Percentiles rank a stretch among this genome's conserved stretches.
Conservation (phyloP, 1,140 invertebrate species). For the Tribolium castaneum region DNA sequence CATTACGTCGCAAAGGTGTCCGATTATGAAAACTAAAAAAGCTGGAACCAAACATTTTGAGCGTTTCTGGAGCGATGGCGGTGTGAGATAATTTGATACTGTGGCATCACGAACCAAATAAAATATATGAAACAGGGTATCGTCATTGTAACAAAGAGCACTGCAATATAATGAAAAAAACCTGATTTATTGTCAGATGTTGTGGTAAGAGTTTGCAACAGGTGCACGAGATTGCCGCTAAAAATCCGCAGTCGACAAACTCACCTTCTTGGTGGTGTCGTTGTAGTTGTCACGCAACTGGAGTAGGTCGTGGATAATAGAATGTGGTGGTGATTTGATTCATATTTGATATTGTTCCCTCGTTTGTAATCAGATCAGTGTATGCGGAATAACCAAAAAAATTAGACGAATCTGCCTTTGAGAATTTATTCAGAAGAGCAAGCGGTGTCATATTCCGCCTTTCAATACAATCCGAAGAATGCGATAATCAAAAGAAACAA, state of each 20-base stretch:
- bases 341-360: background rate
- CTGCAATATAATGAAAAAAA: conserved; percentile 52
- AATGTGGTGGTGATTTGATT: background rate
- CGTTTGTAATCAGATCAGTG: conserved; percentile 20
- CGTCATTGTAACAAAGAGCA: conserved; percentile 40
- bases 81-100: conserved; percentile 43
- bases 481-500: conserved; percentile 58
- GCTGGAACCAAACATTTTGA: background rate
- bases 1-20: background rate
- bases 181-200: conserved; percentile 55
- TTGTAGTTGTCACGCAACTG: conserved; percentile 19
- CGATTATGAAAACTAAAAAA: too few relatives aligned
- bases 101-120: conserved; percentile 50
- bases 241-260: conserved; percentile 40
- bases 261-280: conserved; percentile 38
- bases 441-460: conserved; percentile 53
- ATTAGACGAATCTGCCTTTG: conserved; percentile 40
- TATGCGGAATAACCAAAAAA: conserved; percentile 21
- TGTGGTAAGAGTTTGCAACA: conserved; percentile 53
- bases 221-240: conserved; percentile 50
- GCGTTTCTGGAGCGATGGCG: background rate
- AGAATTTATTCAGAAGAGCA: conserved; percentile 42
- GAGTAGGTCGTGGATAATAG: conserved; percentile 24
- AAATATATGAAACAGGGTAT: conserved; percentile 41
- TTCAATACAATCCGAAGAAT: conserved; percentile 52